These are phyloP conservation scores for Cephus cinctus DNA, from an alignment of 1,140 invertebrate species.

Conservation along the genomic window DNA sequence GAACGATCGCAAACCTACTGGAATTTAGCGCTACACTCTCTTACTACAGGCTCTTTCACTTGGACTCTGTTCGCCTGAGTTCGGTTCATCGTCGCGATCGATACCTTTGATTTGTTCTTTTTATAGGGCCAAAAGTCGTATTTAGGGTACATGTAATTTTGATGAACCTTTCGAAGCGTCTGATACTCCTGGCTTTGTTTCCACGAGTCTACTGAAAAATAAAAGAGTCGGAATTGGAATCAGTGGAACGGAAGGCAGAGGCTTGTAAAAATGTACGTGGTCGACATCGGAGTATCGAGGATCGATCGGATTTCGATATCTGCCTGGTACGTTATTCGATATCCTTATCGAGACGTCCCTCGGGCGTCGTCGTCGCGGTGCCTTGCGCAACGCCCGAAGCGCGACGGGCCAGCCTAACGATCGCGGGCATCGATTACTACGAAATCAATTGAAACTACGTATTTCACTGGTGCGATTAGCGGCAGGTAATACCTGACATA, in stretches of 20 bases:
- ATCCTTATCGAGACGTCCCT: background rate
- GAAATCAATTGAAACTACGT: slow-evolving; percentile 2
- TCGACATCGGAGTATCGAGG: slow-evolving; percentile 3
- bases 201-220: background rate
- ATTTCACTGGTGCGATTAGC: background rate
- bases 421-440: too few species aligned
- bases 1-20: too few species aligned
- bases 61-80: too few species aligned
- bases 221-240: background rate
- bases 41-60: too few species aligned
- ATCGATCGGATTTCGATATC: slow-evolving; percentile 27
- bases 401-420: background rate
- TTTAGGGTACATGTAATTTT: background rate
- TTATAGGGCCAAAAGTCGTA: background rate
- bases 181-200: background rate
- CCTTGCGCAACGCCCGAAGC: background rate
- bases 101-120: background rate
- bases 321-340: slow-evolving; percentile 21
- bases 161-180: background rate
- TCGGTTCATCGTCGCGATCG: too few species aligned
- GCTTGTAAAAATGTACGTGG: too few species aligned
- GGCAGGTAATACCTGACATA: too few species aligned
- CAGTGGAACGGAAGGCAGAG: background rate
- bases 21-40: too few species aligned
- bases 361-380: background rate